Evolutionary conservation across 2,888 invertebrate genomes (phyloP).

Genomic region (Hemistola chrysoprasaria): DNA sequence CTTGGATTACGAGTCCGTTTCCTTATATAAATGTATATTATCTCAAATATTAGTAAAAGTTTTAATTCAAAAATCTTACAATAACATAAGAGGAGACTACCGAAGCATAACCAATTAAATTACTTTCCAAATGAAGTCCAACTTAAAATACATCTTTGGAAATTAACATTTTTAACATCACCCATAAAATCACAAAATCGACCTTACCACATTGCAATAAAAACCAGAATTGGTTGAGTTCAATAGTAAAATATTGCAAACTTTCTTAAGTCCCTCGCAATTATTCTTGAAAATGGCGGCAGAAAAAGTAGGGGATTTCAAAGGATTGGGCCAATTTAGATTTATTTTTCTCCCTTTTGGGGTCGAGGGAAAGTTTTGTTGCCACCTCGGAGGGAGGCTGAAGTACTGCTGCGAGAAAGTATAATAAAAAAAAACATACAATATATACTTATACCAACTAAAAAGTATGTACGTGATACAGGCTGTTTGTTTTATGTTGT

Average conservation of each 20-base stretch:
- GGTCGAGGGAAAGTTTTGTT: conserved; percentile 62
- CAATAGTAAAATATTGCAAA: conserved; percentile 28
- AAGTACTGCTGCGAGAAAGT: conserved; percentile 19
- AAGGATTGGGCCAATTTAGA: conserved; percentile 79
- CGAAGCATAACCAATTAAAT: conserved; percentile 42
- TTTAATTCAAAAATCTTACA: conserved; percentile 1
- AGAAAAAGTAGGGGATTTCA: conserved; percentile 77
- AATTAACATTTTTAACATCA: conserved; percentile 55
- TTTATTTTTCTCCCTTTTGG: conserved; percentile 77
- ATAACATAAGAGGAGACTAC: conserved; percentile 17
- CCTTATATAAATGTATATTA: too few species aligned
- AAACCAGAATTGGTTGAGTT: conserved; percentile 26
- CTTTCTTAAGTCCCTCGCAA: conserved; percentile 67
- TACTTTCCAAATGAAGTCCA: conserved; percentile 44
- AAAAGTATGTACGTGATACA: background rate
- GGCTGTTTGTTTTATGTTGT: too few species aligned
- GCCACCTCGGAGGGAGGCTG: conserved; percentile 51
- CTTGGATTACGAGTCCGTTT: too few species aligned
- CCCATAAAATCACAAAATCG: conserved; percentile 16
- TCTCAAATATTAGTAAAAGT: too few species aligned
- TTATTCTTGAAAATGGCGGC: conserved; percentile 75
- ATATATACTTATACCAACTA: background rate
- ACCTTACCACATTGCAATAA: conserved; percentile 5
- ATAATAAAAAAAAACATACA: background rate
- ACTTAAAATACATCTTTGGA: conserved; percentile 45